A percentile compares a stretch with the other conserved stretches of the same genome.
These are phyloP conservation scores for Petrocephalus sullivani DNA, from an alignment of 2,797 vertebrate genomes.

Conservation along the genomic window DNA sequence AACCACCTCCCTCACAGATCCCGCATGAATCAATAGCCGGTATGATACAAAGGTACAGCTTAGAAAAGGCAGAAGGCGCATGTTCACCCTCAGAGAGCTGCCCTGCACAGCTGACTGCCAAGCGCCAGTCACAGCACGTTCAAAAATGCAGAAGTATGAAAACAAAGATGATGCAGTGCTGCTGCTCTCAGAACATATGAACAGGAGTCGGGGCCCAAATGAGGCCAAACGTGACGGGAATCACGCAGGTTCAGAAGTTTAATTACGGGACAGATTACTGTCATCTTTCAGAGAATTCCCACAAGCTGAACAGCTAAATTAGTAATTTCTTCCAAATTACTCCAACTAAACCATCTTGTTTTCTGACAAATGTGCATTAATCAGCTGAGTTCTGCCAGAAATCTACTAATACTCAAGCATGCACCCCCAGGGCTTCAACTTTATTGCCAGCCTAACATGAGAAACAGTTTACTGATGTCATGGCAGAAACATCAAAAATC, in stretches of 20 bases:
- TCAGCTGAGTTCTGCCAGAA: background rate
- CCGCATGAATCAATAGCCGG: background rate
- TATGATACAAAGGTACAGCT: background rate
- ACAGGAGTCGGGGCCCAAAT: background rate
- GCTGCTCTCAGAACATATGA: too few species aligned
- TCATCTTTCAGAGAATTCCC: background rate
- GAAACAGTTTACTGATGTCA: background rate
- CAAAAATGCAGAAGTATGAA: background rate
- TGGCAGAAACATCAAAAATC: background rate
- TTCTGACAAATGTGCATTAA: background rate
- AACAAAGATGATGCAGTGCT: background rate
- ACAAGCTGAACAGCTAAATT: background rate
- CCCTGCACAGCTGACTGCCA: background rate
- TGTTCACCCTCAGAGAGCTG: background rate
- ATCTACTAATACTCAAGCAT: background rate
- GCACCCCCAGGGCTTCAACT: background rate
- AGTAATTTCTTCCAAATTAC: background rate
- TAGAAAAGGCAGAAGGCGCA: background rate
- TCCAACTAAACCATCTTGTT: background rate
- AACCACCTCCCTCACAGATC: background rate
- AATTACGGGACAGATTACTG: background rate
- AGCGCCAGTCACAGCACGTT: conserved; percentile 2
- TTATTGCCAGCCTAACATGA: background rate
- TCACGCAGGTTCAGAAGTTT: background rate
- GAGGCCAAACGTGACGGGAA: background rate